These are phyloP conservation scores for Pomacea maculata DNA, from an alignment of 1,140 invertebrate species.

Conservation along the genomic window DNA sequence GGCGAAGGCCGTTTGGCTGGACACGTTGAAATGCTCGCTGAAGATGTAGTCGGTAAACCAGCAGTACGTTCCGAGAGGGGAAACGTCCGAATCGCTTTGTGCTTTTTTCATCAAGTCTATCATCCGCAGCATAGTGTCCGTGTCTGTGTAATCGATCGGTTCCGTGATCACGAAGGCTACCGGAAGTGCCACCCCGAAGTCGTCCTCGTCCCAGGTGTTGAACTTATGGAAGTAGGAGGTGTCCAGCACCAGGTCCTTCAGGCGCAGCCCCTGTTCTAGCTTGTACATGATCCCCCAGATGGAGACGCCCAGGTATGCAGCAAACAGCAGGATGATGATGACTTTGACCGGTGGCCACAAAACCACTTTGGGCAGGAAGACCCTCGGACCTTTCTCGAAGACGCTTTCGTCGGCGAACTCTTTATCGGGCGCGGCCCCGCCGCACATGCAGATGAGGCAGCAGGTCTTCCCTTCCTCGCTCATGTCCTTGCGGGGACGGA, in stretches of 20 bases:
- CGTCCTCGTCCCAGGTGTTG: conserved; percentile 18
- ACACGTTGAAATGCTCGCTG: conserved; percentile 8
- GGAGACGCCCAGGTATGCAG: conserved; percentile 83
- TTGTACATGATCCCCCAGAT: conserved; percentile 85
- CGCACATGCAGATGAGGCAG: conserved; percentile 32
- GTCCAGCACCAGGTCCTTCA: conserved; percentile 61
- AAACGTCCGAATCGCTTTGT: conserved; percentile 15
- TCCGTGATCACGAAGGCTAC: conserved; percentile 15
- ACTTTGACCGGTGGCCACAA: conserved; percentile 69
- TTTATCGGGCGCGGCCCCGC: conserved; percentile 24
- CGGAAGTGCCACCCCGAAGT: conserved; percentile 16
- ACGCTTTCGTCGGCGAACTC: conserved; percentile 34
- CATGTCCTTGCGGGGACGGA: conserved; percentile 23
- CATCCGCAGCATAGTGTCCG: conserved; percentile 4
- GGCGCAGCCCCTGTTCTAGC: conserved; percentile 85
- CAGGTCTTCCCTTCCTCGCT: conserved; percentile 23
- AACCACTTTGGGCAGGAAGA: conserved; percentile 36
- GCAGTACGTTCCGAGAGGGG: conserved; percentile 5
- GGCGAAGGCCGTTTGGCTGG: conserved; percentile 75
- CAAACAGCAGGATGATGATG: conserved; percentile 81
- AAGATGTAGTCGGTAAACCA: conserved; percentile 20
- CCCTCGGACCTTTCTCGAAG: conserved; percentile 28
- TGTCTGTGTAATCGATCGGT: conserved; percentile 14
- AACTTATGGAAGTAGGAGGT: conserved; percentile 49
- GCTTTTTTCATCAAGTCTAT: conserved; percentile 10